These are phyloP conservation scores for Muscina levida DNA, from an alignment of 2,888 invertebrate species.

Conservation along the genomic window DNA sequence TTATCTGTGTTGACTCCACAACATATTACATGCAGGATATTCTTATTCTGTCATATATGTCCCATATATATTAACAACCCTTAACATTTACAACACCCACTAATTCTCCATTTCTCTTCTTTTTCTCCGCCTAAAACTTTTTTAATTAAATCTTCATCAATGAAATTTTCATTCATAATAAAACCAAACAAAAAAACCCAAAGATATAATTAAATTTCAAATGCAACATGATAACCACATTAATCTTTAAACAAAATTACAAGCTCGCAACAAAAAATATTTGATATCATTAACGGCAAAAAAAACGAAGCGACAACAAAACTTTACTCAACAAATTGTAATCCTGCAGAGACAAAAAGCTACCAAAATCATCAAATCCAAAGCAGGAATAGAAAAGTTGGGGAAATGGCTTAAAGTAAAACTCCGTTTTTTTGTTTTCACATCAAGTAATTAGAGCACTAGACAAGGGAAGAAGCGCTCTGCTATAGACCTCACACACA, in stretches of 20 bases:
- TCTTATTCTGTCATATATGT: too few species aligned
- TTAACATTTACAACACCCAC: too few species aligned
- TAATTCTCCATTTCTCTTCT: too few species aligned
- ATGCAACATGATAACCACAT: slow-evolving; percentile 71
- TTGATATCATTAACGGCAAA: slow-evolving; percentile 56
- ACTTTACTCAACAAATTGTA: slow-evolving; percentile 21
- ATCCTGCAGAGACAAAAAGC: slow-evolving; percentile 26
- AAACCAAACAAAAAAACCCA: slow-evolving; percentile 55
- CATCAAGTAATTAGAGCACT: slow-evolving; percentile 58
- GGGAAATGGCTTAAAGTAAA: slow-evolving; percentile 34
- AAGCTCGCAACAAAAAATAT: slow-evolving; percentile 39
- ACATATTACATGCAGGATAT: too few species aligned
- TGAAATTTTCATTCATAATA: slow-evolving; percentile 40
- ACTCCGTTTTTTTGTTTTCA: slow-evolving; percentile 49
- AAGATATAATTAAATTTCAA: slow-evolving; percentile 68
- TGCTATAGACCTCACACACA: neutral
- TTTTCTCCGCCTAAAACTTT: slow-evolving; percentile 46
- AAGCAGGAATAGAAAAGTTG: slow-evolving; percentile 22
- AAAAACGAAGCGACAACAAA: slow-evolving; percentile 41
- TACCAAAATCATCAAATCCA: neutral
- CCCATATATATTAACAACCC: too few species aligned
- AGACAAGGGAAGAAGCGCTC: slow-evolving; percentile 27
- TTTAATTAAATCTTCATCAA: slow-evolving; percentile 65
- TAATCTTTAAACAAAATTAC: slow-evolving; percentile 65
- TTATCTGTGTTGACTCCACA: too few species aligned